Base-by-base conservation (phyloP, 2,113 vertebrate genomes). In the Cinclus mexicanus region DNA sequence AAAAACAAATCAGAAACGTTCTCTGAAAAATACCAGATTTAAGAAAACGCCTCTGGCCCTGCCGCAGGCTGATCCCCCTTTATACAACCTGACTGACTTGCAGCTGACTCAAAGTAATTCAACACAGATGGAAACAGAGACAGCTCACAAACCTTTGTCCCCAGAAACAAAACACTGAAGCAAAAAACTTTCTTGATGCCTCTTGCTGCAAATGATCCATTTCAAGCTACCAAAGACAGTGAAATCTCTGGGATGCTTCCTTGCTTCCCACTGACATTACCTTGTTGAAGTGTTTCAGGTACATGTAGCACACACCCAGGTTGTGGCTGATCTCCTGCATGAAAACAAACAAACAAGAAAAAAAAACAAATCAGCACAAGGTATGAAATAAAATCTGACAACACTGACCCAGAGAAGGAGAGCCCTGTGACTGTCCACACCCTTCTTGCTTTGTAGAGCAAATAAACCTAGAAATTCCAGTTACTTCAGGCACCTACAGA, bases 281-380 rank as follows among this genome's bases (percentile, higher is more conserved):
- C 97, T 98, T 98, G 97, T 98, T 98, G 90, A 99, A 99, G 96
- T 99, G 98, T 97, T 99, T 99, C 94, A 99, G 98, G 89, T 99
- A 99, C 97, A 99, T 98, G 96, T 99, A 99, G 95, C 99, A 99
- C 84, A 99, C 98, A 2, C 99, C 99, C 72, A 99, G 97, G 97
- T 99, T 99, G 93, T 99, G 99, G 96, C 97, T 99, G 97, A 99
- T 99, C 97, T 99, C 99, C 99, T 99, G 94, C 31, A 92, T 24
- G 81, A 49, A 37, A 61, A 53, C 50, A 55, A 52, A 6, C 18
- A 13, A 23, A 9, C 3, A 41, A 87, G 10, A 7, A 64, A 53
- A 56, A 56, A 56, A 64, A 22, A 1, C 57, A 50, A 80, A 90
- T 50, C 64, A 83, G 63, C 16, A 18, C 21, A 14, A 91, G 25